These are phyloP conservation scores for Hetaerina titia DNA, from an alignment of 2,888 invertebrate genomes.

Conservation along the genomic window DNA sequence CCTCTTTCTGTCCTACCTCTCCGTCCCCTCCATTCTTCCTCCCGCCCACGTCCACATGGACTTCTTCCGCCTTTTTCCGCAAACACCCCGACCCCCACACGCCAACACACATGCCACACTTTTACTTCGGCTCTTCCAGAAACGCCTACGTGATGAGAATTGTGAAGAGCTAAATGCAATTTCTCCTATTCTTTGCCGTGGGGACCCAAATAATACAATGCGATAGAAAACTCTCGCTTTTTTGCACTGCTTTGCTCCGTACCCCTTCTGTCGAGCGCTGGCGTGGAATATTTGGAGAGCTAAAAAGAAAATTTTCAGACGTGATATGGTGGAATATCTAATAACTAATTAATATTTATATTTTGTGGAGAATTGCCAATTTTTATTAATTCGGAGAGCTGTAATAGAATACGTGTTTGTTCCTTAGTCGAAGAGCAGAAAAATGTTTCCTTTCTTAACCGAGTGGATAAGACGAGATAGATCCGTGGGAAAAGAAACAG, in stretches of 20 bases:
- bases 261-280: not conserved
- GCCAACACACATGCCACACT: not conserved
- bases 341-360: too few relatives aligned
- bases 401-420: not conserved
- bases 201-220: not conserved
- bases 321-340: too few relatives aligned
- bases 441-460: not conserved
- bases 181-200: not conserved
- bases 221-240: not conserved
- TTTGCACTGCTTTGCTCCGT: not conserved
- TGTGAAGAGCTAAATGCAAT: not conserved
- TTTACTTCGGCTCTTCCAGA: not conserved
- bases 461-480: not conserved
- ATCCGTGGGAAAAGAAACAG: not conserved
- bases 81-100: not conserved
- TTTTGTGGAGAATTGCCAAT: too few relatives aligned
- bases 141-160: slow-evolving; percentile 49
- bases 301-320: too few relatives aligned
- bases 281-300: too few relatives aligned
- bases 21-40: not conserved
- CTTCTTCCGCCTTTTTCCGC: not conserved
- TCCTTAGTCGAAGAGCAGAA: not conserved
- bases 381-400: not conserved
- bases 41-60: not conserved
- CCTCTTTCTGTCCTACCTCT: not conserved